Conservation (phyloP, 2,113 vertebrate genomes). For the Pachycephala philippinensis region DNA sequence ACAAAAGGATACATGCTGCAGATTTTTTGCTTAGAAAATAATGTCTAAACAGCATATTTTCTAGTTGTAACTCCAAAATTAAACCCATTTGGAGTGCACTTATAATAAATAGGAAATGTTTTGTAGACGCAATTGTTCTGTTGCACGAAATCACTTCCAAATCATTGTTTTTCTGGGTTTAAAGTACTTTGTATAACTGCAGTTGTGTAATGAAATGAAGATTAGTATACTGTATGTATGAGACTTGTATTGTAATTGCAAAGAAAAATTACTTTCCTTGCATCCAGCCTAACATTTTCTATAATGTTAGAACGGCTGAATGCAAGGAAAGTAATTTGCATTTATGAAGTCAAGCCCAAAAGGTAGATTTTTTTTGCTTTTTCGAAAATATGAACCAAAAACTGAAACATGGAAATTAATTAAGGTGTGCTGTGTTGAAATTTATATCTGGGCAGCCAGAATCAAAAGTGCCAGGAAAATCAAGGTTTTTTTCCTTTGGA, state of each 20-base stretch:
- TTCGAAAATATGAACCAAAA: not conserved
- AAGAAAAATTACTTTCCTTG: slow-evolving; percentile 12
- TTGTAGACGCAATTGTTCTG: slow-evolving; percentile 14
- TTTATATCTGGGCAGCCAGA: not conserved
- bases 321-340: not conserved
- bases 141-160: slow-evolving; percentile 53
- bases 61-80: slow-evolving; percentile 43
- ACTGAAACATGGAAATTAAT: not conserved
- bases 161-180: slow-evolving; percentile 36
- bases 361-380: not conserved
- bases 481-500: not conserved
- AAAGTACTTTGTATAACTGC: slow-evolving; percentile 38
- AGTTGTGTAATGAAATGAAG: slow-evolving; percentile 23
- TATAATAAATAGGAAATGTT: slow-evolving; percentile 37
- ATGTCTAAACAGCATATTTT: slow-evolving; percentile 21
- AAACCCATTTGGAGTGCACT: slow-evolving; percentile 45
- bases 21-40: slow-evolving; percentile 22
- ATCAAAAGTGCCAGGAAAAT: not conserved
- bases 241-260: not conserved
- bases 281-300: not conserved
- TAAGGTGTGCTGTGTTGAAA: not conserved
- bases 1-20: not conserved
- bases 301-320: not conserved
- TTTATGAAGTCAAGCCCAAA: not conserved
- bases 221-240: not conserved